A percentile compares a stretch with the other conserved stretches of the same genome.
phyloP scores from a whole-genome alignment of 2,113 vertebrate genomes.

The Elephas maximus region DNA sequence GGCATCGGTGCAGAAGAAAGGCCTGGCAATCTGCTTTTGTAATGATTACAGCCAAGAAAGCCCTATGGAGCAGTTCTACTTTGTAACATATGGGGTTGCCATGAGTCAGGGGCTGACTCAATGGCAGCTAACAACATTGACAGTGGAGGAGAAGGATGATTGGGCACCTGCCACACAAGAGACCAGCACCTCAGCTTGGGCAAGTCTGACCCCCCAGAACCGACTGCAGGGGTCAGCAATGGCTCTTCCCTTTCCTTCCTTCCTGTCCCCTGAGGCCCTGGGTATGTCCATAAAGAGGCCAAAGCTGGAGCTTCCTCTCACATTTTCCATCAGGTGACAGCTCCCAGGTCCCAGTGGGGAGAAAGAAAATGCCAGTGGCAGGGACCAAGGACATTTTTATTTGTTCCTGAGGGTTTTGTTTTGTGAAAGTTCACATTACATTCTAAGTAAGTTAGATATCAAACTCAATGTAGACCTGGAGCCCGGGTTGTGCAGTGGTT shows the following conservation, averaged over 20 bases:
- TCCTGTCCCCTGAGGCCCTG: neutral
- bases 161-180: rapidly evolving
- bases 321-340: neutral
- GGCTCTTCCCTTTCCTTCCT: rapidly evolving
- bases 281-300: neutral
- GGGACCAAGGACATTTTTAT: neutral
- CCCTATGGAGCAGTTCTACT: neutral
- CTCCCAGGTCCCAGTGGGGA: neutral
- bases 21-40: neutral
- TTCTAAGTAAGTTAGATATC: conserved; percentile 10
- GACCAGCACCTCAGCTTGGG: neutral
- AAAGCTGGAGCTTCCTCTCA: neutral
- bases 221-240: neutral
- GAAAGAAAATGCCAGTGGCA: neutral
- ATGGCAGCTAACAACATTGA: neutral
- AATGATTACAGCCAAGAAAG: neutral
- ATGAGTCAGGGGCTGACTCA: neutral
- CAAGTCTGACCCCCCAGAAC: neutral
- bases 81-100: too few species aligned
- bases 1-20: neutral
- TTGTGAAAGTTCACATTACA: neutral
- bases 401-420: neutral
- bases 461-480: neutral
- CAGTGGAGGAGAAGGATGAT: rapidly evolving
- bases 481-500: neutral